Base-by-base conservation (phyloP, 1,140 invertebrate species). In the Limonius californicus region DNA sequence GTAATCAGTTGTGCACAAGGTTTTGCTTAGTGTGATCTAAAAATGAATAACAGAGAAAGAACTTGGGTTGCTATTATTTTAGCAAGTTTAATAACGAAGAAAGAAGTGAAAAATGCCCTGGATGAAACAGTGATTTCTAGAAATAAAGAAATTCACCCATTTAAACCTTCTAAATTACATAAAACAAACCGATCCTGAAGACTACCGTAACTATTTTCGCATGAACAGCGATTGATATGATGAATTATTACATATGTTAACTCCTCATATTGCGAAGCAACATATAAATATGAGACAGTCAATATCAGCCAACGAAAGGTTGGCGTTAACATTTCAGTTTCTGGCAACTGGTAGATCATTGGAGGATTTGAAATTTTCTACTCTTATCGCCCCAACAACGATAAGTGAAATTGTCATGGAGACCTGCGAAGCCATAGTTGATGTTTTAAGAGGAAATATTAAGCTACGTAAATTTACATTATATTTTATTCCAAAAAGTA, bases 261-360 rank as follows among this genome's bases (percentile, higher is more conserved):
- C 35, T 12, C 35, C n/a, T 14, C n/a, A 14, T 12, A 63, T 70
- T 59, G 56, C 58, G 23, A 72, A 64, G 43, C 50, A 64, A 58
- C 64, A 73, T 57, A 74, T 67, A 23, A 67, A 63, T 16, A 65
- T 68, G 54, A 43, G 71, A 39, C 32, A 61, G 47, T 56, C 68
- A 45, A 70, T 70, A 60, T n/a, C 56, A 9, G 57, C 64, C 55
- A 59, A 68, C n/a, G 63, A 54, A 53, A 61, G 65, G 55, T 54
- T 72, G 15, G 69, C 64, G 43, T 20, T 72, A 4, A 72, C 70
- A 54, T 59, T 74, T 55, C 47, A 68, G 54, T 74, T 66, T 64
- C 58, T 72, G 43, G 67, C 68, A 63, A 73, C 65, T 19, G 70
- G 71, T 35, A 70, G 72, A 62, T 68, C 61, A 21, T 71, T 16